phyloP scores from a whole-genome alignment of 1,140 invertebrate species.

The Drosophila repletoides region DNA sequence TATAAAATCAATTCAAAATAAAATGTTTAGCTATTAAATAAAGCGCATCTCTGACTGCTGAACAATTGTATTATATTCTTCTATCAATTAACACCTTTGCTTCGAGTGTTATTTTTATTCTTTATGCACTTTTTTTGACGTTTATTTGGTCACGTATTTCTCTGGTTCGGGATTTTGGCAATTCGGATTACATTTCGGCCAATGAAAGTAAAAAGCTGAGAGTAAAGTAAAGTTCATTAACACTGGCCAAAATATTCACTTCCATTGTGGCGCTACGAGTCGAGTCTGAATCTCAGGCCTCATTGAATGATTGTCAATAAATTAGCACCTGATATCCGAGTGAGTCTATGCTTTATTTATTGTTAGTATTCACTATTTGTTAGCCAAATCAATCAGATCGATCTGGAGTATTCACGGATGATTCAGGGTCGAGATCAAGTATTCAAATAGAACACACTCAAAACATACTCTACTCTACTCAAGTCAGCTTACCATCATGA shows the following conservation, averaged over 20 bases:
- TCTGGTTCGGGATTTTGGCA: too few relatives aligned
- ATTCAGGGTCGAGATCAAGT: constrained; percentile 59
- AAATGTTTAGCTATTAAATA: constrained; percentile 1
- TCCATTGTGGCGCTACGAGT: background rate
- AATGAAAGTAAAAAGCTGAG: constrained; percentile 51
- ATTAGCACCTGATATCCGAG: constrained; percentile 54
- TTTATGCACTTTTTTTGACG: background rate
- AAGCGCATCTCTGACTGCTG: background rate
- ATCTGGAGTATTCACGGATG: constrained; percentile 17
- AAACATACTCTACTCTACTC: too few relatives aligned
- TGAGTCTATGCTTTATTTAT: constrained; percentile 20
- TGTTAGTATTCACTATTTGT: constrained; percentile 5
- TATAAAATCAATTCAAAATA: background rate
- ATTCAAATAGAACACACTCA: constrained; percentile 32
- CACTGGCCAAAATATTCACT: constrained; percentile 18
- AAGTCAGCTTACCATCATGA: constrained; percentile 82
- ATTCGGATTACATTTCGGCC: background rate
- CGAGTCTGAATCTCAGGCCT: background rate
- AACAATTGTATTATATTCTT: constrained; percentile 1
- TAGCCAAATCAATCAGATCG: constrained; percentile 41
- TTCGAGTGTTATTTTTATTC: background rate
- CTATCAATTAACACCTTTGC: constrained; percentile 26
- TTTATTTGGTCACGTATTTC: constrained; percentile 4
- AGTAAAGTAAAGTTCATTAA: constrained; percentile 62
- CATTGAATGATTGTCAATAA: constrained; percentile 27